Conservation (phyloP, 2,113 vertebrate genomes). For the Nyctibius bracteatus region DNA sequence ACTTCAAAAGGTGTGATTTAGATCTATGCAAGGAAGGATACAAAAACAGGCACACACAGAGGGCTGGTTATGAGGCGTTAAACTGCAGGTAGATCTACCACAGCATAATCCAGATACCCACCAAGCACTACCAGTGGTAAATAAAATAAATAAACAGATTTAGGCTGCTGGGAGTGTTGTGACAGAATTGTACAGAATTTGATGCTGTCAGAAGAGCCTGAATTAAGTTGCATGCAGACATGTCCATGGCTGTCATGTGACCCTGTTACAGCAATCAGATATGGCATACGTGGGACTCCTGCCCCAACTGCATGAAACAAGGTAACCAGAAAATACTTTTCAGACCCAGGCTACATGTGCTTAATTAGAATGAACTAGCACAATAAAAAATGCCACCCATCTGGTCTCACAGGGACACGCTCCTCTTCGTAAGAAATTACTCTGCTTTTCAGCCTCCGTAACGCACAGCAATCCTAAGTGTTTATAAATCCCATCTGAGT, state of each 20-base stretch:
- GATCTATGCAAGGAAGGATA: not conserved
- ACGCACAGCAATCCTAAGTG: not conserved
- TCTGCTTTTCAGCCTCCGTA: not conserved
- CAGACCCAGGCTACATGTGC: not conserved
- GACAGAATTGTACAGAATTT: not conserved
- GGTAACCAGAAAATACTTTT: not conserved
- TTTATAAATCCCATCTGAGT: not conserved
- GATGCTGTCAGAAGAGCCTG: not conserved
- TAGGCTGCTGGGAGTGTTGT: not conserved
- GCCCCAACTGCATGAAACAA: not conserved
- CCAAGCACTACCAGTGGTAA: not conserved
- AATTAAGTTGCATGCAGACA: not conserved
- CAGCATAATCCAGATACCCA: not conserved
- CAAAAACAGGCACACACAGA: not conserved
- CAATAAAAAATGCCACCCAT: not conserved
- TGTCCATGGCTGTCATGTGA: rapidly evolving
- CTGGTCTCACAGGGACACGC: not conserved
- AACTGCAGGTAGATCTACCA: not conserved
- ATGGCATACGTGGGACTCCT: not conserved
- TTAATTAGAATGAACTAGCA: not conserved
- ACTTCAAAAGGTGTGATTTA: not conserved
- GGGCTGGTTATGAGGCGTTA: not conserved
- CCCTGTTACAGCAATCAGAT: not conserved
- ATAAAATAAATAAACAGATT: not conserved
- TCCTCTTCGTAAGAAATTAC: not conserved